Conservation (phyloP, 2,797 vertebrate genomes). For the Sebastes nivosus region DNA sequence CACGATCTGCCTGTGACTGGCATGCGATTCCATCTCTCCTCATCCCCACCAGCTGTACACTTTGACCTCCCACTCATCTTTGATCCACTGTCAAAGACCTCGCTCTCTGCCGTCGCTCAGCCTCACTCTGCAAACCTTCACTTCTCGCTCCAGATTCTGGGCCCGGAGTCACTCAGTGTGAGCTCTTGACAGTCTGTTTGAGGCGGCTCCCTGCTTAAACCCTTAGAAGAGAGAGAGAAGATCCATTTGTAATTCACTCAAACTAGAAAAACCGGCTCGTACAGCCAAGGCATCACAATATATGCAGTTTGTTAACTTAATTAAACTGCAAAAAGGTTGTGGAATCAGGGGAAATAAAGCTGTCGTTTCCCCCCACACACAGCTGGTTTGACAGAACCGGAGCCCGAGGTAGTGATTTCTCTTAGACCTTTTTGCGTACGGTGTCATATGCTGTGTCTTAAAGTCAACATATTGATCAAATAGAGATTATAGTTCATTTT, state of each 20-base stretch:
- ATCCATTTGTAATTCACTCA: slow-evolving; percentile 49
- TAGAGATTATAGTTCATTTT: background rate
- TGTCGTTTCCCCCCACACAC: background rate
- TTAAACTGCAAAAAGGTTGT: slow-evolving; percentile 35
- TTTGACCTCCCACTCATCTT: slow-evolving; percentile 79
- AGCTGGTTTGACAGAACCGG: background rate
- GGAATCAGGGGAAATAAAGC: slow-evolving; percentile 28
- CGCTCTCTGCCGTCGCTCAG: slow-evolving; percentile 65
- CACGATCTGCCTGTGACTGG: slow-evolving; percentile 47
- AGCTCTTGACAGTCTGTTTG: slow-evolving; percentile 69
- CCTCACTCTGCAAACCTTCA: slow-evolving; percentile 64
- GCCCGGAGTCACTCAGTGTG: slow-evolving; percentile 62
- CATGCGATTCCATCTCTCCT: slow-evolving; percentile 53
- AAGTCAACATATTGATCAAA: background rate
- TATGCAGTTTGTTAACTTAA: slow-evolving; percentile 47
- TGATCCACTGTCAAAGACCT: slow-evolving; percentile 80
- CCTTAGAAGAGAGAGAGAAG: slow-evolving; percentile 58
- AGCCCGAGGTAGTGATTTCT: background rate
- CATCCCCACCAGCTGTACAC: slow-evolving; percentile 76
- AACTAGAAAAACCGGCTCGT: slow-evolving; percentile 24
- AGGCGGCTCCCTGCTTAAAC: slow-evolving; percentile 59
- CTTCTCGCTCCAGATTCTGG: slow-evolving; percentile 70
- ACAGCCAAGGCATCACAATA: slow-evolving; percentile 5
- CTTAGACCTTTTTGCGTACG: background rate
- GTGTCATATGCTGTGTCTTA: background rate